These are phyloP conservation scores for Meteorus colon DNA, from an alignment of 2,888 invertebrate species.

Conservation along the genomic window DNA sequence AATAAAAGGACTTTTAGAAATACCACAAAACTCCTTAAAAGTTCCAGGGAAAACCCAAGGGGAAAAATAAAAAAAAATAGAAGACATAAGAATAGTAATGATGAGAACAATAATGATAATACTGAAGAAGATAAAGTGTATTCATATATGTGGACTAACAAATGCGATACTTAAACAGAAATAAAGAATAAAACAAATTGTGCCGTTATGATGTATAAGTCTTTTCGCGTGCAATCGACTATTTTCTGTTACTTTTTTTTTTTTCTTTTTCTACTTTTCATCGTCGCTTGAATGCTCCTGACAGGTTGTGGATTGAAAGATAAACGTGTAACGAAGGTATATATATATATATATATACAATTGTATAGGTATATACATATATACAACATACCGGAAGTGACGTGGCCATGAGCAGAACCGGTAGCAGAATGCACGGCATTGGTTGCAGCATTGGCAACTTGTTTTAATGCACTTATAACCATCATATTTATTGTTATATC, in stretches of 20 bases:
- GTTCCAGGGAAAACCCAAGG: not conserved
- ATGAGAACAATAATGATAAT: not conserved
- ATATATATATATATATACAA: constrained; percentile 40
- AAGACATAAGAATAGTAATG: not conserved
- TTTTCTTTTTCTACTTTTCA: constrained; percentile 32
- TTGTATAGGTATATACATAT: constrained; percentile 2
- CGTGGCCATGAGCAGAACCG: constrained; percentile 58
- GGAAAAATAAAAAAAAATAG: too few relatives aligned
- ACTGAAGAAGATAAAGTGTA: not conserved
- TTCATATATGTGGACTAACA: not conserved
- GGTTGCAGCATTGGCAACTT: constrained; percentile 68
- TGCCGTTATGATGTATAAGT: constrained; percentile 22
- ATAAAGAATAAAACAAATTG: not conserved
- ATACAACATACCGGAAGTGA: constrained; percentile 63
- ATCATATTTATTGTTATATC: constrained; percentile 57
- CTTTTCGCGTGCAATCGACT: constrained; percentile 25
- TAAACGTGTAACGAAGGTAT: constrained; percentile 29
- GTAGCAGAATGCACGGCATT: constrained; percentile 68
- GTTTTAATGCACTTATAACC: constrained; percentile 69
- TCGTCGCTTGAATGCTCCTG: constrained; percentile 34
- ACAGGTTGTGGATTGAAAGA: constrained; percentile 33
- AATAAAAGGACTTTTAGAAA: not conserved
- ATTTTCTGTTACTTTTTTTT: constrained; percentile 17
- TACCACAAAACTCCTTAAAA: not conserved
- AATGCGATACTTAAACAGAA: not conserved